A percentile compares a stretch with the other conserved stretches of the same genome.
Conservation (phyloP, 2,797 vertebrate genomes). For the Bradypodion pumilum region DNA sequence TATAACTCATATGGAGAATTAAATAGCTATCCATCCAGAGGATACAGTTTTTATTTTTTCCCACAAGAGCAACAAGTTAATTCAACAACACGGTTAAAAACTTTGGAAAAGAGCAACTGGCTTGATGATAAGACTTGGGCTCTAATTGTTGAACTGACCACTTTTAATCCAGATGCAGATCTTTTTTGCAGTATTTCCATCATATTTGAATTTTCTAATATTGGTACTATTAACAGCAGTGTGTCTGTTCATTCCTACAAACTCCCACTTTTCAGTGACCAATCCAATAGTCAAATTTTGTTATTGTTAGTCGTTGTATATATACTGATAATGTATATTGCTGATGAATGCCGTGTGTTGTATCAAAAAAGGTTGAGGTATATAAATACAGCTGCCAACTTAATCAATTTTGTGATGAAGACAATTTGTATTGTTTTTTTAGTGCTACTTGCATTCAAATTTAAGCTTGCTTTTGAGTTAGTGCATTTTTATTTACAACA, state of each 20-base stretch:
- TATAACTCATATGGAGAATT: background rate
- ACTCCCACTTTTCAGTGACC: background rate
- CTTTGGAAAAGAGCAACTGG: background rate
- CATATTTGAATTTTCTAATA: slow-evolving; percentile 7
- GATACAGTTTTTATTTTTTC: slow-evolving; percentile 22
- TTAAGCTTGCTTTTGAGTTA: background rate
- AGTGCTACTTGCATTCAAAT: background rate
- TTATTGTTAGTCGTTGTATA: background rate
- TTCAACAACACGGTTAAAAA: background rate
- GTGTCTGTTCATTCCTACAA: background rate
- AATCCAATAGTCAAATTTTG: background rate
- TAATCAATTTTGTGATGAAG: slow-evolving; percentile 21
- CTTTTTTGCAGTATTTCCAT: slow-evolving; percentile 9
- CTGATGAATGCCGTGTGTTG: background rate
- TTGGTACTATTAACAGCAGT: background rate
- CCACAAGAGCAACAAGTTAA: background rate
- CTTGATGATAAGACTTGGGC: slow-evolving; percentile 8
- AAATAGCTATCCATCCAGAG: background rate
- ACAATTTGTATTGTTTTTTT: background rate
- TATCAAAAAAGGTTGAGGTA: background rate
- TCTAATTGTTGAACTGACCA: slow-evolving; percentile 5
- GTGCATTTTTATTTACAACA: background rate
- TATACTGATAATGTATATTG: slow-evolving; percentile 6
- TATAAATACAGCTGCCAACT: background rate
- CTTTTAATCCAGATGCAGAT: slow-evolving; percentile 1